Evolutionary conservation across 2,113 vertebrate species (phyloP).

Genomic region (Phylloscopus trochiloides): DNA sequence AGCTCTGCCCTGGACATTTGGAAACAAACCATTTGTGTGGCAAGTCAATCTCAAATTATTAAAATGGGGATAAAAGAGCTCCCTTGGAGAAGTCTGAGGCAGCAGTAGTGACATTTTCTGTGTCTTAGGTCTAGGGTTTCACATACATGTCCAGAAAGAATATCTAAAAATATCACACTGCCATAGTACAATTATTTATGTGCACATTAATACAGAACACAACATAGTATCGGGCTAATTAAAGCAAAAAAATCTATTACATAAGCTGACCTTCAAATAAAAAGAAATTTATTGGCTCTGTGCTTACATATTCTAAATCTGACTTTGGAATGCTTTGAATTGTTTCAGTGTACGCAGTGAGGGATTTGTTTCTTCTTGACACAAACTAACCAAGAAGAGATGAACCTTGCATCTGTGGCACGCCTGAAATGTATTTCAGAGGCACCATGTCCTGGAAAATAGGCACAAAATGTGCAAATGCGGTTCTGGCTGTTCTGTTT

Average conservation of each 20-base stretch:
- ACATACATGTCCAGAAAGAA: background rate
- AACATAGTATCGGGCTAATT: background rate
- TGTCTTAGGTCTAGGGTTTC: background rate
- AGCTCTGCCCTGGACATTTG: background rate
- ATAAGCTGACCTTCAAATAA: background rate
- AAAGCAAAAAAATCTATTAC: background rate
- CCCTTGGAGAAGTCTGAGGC: background rate
- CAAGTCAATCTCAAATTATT: background rate
- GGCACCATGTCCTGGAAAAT: background rate
- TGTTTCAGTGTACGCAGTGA: background rate
- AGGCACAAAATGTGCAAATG: background rate
- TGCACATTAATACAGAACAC: background rate
- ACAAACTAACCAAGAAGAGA: background rate
- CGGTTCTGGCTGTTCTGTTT: background rate
- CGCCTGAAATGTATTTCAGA: background rate
- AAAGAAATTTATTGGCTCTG: background rate
- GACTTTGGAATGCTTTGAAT: background rate
- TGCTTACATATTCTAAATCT: background rate
- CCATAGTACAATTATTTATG: background rate
- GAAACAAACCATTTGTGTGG: background rate
- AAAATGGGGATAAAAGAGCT: background rate
- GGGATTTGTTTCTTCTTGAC: background rate
- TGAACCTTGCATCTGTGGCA: background rate
- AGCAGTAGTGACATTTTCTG: background rate
- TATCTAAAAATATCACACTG: background rate